A percentile compares a stretch with the other conserved stretches of the same genome.
Conservation (phyloP, 2,797 vertebrate species). For the Sternotherus odoratus region DNA sequence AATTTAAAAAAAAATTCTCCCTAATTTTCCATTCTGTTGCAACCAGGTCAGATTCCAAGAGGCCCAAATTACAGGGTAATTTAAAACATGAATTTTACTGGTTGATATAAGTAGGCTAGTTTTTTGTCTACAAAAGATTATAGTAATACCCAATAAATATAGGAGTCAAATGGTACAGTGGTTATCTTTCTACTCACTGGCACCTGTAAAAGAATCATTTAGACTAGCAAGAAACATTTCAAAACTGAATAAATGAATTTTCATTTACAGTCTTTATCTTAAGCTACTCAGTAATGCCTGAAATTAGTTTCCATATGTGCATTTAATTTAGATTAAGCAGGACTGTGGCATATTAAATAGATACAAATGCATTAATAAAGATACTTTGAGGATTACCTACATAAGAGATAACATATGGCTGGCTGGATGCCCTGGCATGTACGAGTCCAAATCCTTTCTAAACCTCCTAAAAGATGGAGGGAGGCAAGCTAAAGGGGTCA, state of each 20-base stretch:
- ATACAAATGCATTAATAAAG: background rate
- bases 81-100: constrained; percentile 3
- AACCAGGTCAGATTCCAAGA: background rate
- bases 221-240: constrained; percentile 8
- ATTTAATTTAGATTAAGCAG: constrained; percentile 11
- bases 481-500: background rate
- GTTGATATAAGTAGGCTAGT: background rate
- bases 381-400: background rate
- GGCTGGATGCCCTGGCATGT: background rate
- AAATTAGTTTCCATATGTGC: background rate
- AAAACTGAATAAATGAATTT: background rate
- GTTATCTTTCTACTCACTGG: background rate
- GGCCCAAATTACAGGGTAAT: background rate
- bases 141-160: background rate
- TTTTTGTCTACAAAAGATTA: background rate
- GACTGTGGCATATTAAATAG: background rate
- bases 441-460: background rate
- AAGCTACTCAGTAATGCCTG: background rate
- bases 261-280: background rate
- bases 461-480: background rate
- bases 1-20: background rate
- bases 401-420: background rate
- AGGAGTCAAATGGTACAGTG: background rate
- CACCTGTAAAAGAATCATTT: background rate
- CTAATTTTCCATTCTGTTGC: constrained; percentile 5